Base-by-base conservation (phyloP, 2,888 invertebrate genomes). In the Marasmarcha lunaedactyla region DNA sequence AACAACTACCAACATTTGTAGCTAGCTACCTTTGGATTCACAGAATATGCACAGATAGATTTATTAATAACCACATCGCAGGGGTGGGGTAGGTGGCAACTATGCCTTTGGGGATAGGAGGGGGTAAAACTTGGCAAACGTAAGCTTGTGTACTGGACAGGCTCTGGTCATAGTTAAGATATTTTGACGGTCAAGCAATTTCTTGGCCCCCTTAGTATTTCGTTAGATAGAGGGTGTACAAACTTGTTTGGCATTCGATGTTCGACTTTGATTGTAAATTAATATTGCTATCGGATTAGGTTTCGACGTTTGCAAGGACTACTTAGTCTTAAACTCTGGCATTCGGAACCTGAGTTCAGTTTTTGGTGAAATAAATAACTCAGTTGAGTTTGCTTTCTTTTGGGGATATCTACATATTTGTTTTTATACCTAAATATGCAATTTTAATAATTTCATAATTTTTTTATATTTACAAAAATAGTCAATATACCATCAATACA, bases 101-200 rank as follows among this genome's bases (percentile, higher is more conserved):
- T 48, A 48, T 41, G 50, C 52, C 51, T 46, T 39, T 39, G 48
- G 50, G 46, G 20, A 20, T 5, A 3, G 37, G 49, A 63, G 61
- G 53, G 62, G 68, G 59, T 48, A 61, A 69, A 76, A 63, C 69
- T 78, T 78, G 72, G 76, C 76, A 71, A 74, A 71, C 73, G 73
- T 78, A 73, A 73, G 76, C 73, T 20, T 67, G 58, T 81, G 81
- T 60, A 59, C 73, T 59, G 79, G 83, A 81, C 83, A 83, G 78
- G 20, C 20, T 5, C 20, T 64, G 76, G 68, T 72, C 81, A 81
- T 81, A 83, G 77, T 81, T 78, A 81, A 81, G 81, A 83, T 81
- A 78, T 81, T 81, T 83, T 79, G 83, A 78, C 77, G 76, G 78
- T 74, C 78, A 71, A 69, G 77, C 76, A 71, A 79, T 10, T 76